Evolutionary conservation across 2,113 vertebrate genomes (phyloP).

Genomic region (Pycnonotus jocosus): DNA sequence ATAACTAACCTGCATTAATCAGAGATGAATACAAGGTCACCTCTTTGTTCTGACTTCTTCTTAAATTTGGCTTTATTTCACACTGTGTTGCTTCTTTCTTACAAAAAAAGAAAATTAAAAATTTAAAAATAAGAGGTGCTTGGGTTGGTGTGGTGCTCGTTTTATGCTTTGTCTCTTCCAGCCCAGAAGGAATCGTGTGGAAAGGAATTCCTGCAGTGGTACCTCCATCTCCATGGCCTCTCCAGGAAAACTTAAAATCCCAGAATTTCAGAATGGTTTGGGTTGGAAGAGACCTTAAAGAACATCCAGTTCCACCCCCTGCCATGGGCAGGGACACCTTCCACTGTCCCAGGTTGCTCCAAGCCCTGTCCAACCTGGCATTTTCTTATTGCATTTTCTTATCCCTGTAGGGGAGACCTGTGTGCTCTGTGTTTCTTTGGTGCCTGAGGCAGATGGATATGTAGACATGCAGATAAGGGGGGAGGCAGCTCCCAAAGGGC

Average conservation of each 20-base stretch:
- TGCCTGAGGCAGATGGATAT: background rate
- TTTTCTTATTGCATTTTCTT: background rate
- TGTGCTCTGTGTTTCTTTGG: background rate
- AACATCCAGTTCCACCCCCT: background rate
- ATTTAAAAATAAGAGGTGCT: background rate
- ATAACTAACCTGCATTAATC: background rate
- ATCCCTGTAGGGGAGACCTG: accelerated
- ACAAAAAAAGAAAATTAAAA: no score
- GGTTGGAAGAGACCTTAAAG: background rate
- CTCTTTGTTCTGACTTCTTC: background rate
- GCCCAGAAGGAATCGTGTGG: background rate
- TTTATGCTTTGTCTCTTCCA: background rate
- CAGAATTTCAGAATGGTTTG: background rate
- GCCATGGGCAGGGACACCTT: background rate
- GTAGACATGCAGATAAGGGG: background rate
- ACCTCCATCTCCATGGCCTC: background rate
- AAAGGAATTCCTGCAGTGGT: background rate
- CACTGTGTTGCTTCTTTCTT: background rate
- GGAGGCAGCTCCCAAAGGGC: background rate
- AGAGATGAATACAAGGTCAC: background rate
- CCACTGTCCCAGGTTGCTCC: background rate
- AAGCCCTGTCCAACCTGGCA: background rate
- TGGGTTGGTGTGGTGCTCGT: background rate
- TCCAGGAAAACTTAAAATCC: background rate
- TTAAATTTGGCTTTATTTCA: background rate